Percentiles rank a stretch among this genome's conserved stretches.
phyloP scores from a whole-genome alignment of 2,888 invertebrate genomes.

The Papilio demoleus region DNA sequence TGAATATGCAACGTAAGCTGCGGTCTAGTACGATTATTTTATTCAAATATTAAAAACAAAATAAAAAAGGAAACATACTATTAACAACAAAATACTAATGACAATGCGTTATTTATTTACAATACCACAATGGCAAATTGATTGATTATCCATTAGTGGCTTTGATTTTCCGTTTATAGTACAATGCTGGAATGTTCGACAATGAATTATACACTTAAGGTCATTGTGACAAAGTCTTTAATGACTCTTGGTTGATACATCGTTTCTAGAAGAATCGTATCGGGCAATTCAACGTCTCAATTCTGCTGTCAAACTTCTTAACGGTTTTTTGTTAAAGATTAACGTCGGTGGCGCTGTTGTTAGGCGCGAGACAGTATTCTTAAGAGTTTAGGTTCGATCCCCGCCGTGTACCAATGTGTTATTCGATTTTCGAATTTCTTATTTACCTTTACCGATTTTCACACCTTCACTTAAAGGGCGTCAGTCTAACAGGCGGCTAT shows the following conservation, averaged over 20 bases:
- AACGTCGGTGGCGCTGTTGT: too few species aligned
- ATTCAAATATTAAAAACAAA: too few species aligned
- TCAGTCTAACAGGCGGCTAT: too few species aligned
- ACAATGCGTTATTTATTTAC: constrained; percentile 34
- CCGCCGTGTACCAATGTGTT: too few species aligned
- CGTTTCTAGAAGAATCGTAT: constrained; percentile 15
- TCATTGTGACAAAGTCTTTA: neutral
- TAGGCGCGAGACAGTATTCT: too few species aligned
- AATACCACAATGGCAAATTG: constrained; percentile 29
- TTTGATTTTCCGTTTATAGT: constrained; percentile 24
- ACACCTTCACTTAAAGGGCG: too few species aligned
- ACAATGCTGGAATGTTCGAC: constrained; percentile 16
- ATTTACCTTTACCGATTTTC: too few species aligned
- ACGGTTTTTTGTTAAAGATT: neutral
- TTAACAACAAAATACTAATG: neutral
- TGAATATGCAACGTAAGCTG: too few species aligned
- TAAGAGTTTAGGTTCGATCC: too few species aligned
- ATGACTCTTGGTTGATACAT: neutral
- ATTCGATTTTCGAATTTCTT: too few species aligned
- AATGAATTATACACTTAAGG: constrained; percentile 5
- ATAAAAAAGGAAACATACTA: neutral
- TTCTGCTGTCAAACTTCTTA: neutral
- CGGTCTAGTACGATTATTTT: neutral
- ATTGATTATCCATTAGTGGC: constrained; percentile 28
- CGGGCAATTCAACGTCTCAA: constrained; percentile 18